These are phyloP conservation scores for Gyps fulvus DNA, from an alignment of 2,113 vertebrate genomes.

Conservation along the genomic window DNA sequence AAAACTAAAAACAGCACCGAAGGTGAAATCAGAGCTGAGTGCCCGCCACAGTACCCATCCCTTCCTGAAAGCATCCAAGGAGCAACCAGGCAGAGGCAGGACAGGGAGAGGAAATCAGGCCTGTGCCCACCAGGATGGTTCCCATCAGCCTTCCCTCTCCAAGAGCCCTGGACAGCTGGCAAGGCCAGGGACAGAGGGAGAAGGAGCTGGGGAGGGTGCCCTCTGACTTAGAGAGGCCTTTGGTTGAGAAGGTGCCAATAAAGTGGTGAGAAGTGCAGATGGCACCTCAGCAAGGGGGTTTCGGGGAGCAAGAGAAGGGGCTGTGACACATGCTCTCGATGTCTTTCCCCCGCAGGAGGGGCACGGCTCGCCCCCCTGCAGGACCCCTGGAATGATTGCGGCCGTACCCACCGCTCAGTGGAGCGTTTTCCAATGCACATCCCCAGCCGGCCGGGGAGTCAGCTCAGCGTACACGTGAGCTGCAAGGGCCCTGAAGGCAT, in stretches of 20 bases:
- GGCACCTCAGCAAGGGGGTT: not conserved
- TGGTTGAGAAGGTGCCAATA: not conserved
- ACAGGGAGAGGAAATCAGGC: not conserved
- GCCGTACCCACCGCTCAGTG: no score
- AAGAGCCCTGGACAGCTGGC: not conserved
- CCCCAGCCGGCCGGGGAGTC: fast-evolving
- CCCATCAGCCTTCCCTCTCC: not conserved
- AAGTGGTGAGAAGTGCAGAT: not conserved
- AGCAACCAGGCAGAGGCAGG: not conserved
- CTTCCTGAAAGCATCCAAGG: not conserved
- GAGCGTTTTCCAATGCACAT: not conserved
- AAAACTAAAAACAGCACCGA: not conserved
- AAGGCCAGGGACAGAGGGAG: not conserved
- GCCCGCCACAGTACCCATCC: not conserved
- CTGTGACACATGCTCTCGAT: fast-evolving
- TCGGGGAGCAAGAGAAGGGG: not conserved
- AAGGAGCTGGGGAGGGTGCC: not conserved
- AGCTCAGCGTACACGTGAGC: not conserved
- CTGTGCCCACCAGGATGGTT: not conserved
- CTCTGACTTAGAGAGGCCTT: not conserved
- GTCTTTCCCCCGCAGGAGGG: not conserved
- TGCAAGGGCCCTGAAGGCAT: not conserved
- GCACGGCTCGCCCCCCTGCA: fast-evolving
- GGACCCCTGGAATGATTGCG: fast-evolving
- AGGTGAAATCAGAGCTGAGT: not conserved